Base-by-base conservation (phyloP, 92 coral and sea anemone species). In the Zoanthus solanderi region DNA sequence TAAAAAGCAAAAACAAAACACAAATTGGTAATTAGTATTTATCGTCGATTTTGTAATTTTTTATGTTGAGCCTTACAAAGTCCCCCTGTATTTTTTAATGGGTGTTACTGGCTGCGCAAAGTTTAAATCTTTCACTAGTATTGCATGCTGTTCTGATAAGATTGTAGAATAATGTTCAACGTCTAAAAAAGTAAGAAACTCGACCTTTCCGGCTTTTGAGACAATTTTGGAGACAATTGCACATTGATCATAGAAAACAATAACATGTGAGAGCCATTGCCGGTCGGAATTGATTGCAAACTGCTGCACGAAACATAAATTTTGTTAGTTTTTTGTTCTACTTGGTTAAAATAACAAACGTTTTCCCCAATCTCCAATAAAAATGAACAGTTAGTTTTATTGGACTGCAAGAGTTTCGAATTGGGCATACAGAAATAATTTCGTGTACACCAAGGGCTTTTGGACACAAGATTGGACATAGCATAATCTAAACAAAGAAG, bases 391-490 rank as follows among this genome's bases (percentile, higher is more conserved):
- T 46, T 81, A 5, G 28, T 23, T 45, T 60, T 16, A 12, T 81
- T 46, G 9, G 47, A 42, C 44, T 14, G 9, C 7, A 7, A 11
- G 18, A 42, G 61, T 44, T 81, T 66, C 75, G 32, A 10, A 42
- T 65, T 81, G 75, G 23, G 52, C 75, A 16, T 15, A 23, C 23
- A 46, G 58, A 81, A 81, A 81, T 14, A 42, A 5, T 81, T 81
- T 81, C 85, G 85, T 81, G 85, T 47, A 61, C 75, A 60, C 61
- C 85, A 10, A 23, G 85, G 85, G 85, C 46, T 81, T 66, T 81
- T 37, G 58, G 30, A 63, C 85, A 58, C 56, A 63, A 65, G 56
- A 65, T 80, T 10, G 15, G 65, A 81, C 85, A 81, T 15, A 66
- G 85, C 50, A 53, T 1, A 81, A 23, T 7, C 13, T 18, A 34